Conservation (phyloP, 64 coral and sea anemone genomes). For the Montipora foliosa region DNA sequence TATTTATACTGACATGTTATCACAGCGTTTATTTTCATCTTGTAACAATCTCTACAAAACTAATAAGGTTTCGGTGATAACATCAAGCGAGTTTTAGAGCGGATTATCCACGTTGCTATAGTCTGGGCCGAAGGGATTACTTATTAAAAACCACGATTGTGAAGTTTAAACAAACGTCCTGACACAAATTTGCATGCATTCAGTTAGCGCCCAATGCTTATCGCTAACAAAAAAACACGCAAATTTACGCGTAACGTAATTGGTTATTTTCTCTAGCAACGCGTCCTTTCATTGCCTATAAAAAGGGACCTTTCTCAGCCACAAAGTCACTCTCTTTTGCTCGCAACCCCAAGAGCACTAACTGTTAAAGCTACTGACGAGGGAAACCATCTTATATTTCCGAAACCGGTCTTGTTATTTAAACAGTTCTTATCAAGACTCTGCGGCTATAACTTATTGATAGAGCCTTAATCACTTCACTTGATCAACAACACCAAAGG, state of each 20-base stretch:
- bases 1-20: too few relatives aligned
- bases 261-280: not conserved
- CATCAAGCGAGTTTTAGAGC: too few relatives aligned
- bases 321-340: not conserved
- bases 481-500: not conserved
- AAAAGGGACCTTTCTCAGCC: not conserved
- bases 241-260: not conserved
- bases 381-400: not conserved
- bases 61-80: too few relatives aligned
- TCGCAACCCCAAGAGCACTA: too few relatives aligned
- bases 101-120: too few relatives aligned
- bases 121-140: too few relatives aligned
- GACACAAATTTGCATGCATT: not conserved
- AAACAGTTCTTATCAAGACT: too few relatives aligned
- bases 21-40: too few relatives aligned
- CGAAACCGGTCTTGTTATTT: not conserved
- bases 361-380: too few relatives aligned
- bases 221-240: not conserved
- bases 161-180: not conserved
- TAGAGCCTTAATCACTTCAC: not conserved
- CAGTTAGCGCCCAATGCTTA: not conserved
- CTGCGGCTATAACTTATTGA: too few relatives aligned
- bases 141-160: not conserved
- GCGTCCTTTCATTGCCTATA: not conserved
- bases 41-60: too few relatives aligned